A percentile compares a stretch with the other conserved stretches of the same genome.
phyloP scores from a whole-genome alignment of 2,113 vertebrate species.

The Leucoraja erinaceus region DNA sequence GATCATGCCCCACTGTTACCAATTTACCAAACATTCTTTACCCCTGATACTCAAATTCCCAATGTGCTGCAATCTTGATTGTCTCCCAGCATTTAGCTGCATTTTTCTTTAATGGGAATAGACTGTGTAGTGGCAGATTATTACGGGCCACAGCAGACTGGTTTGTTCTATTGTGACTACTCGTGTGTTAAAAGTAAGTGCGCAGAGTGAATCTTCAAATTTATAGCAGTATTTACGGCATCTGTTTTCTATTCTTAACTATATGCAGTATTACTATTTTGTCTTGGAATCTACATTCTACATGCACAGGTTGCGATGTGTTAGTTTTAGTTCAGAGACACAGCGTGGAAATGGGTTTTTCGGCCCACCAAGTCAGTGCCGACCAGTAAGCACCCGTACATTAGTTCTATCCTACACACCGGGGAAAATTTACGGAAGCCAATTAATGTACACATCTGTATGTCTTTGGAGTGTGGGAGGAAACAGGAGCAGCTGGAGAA shows the following conservation, averaged over 20 bases:
- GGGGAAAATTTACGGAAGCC: too few species aligned
- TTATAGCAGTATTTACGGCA: neutral
- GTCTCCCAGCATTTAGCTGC: neutral
- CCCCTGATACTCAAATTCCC: neutral
- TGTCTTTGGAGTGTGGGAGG: too few species aligned
- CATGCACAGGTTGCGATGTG: neutral
- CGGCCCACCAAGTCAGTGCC: too few species aligned
- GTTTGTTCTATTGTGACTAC: neutral
- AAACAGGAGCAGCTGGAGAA: too few species aligned
- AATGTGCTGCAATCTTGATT: too few species aligned
- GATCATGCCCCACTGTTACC: neutral
- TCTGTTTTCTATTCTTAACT: neutral
- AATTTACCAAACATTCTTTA: neutral
- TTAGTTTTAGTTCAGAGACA: neutral
- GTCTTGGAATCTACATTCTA: neutral
- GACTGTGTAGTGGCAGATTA: too few species aligned
- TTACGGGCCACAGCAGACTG: too few species aligned
- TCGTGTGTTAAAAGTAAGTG: neutral
- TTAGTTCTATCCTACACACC: too few species aligned
- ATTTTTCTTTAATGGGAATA: neutral
- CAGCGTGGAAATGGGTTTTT: too few species aligned
- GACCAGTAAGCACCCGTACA: too few species aligned
- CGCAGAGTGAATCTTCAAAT: neutral
- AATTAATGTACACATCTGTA: too few species aligned
- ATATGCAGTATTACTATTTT: neutral